Base-by-base conservation (phyloP, 2,113 vertebrate genomes). In the Macroglossus sobrinus region DNA sequence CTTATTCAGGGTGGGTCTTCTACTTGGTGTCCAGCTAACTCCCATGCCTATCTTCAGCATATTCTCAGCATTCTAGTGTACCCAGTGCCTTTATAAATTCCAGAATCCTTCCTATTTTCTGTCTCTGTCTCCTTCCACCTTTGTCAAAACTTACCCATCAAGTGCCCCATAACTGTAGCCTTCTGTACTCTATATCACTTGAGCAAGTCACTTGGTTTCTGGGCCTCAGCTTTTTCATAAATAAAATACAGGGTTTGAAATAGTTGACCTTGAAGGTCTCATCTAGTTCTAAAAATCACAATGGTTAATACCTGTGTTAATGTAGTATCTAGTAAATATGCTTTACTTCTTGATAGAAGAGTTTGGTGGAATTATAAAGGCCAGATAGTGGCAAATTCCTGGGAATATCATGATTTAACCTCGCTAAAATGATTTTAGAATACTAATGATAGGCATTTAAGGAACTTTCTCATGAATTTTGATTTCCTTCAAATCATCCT, bases 211-310 rank as follows among this genome's bases (percentile, higher is more conserved):
- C 16, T 86, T 91, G 47, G 45, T 64, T 5, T 92, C 14, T 84
- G 72, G 35, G 35, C 30, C 24, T 96, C 40, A 57, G 53, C 66
- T 93, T 93, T 74, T 38, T 35, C 18, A 28, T 45, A 78, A 95
- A 33, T 80, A 82, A 93, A 95, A 92, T 92, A 40, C 66, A 95
- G 26, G 61, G 5, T 69, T 72, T 96, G 38, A 76, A 91, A 30
- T 81, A 75, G 33, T 64, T 71, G 11, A 47, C 1, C 55, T 91
- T 50, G 15, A 89, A 95, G 7, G n/a, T 19, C 15, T 22, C 47
- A 14, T 64, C 16, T 11, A 89, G 15, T 75, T 95, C 64, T 90
- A 94, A 80, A 80, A 80, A 81, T 71, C n/a, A 7, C 47, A 33
- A 66, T 6, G 85, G 28, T 30, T 18, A 85, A 82, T 79, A 92